Percentiles rank a stretch among this genome's conserved stretches.
These are phyloP conservation scores for Epizoanthus illoricatus DNA, from an alignment of 92 coral and sea anemone species.

Conservation along the genomic window DNA sequence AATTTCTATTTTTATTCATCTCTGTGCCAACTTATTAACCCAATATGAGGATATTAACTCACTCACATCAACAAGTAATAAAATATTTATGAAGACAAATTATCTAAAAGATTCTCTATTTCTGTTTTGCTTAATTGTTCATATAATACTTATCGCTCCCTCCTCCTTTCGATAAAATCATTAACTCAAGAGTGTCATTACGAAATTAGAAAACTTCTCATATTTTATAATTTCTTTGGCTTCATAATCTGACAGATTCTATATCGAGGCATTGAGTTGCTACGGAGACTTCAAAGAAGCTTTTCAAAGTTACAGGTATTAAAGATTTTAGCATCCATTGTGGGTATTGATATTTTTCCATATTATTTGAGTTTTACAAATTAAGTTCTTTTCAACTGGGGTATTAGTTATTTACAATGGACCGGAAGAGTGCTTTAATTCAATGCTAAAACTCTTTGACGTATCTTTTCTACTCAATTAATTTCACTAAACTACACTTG, in stretches of 20 bases:
- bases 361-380: slow-evolving; percentile 7
- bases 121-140: slow-evolving; percentile 15
- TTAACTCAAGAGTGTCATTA: slow-evolving; percentile 21
- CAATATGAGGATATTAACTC: slow-evolving; percentile 22
- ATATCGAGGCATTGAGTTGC: slow-evolving; percentile 3
- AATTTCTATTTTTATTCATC: slow-evolving; percentile 6
- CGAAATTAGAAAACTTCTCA: slow-evolving; percentile 15
- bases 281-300: background rate
- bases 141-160: background rate
- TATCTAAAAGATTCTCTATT: slow-evolving; percentile 26
- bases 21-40: slow-evolving; percentile 13
- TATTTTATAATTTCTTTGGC: slow-evolving; percentile 4
- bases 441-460: slow-evolving; percentile 34
- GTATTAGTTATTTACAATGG: slow-evolving; percentile 38
- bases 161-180: slow-evolving; percentile 21
- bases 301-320: background rate
- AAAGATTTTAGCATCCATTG: background rate
- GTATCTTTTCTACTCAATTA: slow-evolving; percentile 30
- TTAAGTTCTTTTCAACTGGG: slow-evolving; percentile 19
- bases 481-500: slow-evolving; percentile 29
- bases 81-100: slow-evolving; percentile 31
- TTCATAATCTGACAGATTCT: slow-evolving; percentile 9
- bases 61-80: slow-evolving; percentile 3
- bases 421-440: slow-evolving; percentile 45
- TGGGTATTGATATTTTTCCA: background rate